Evolutionary conservation across 2,113 vertebrate species (phyloP).

Genomic region (Felis chaus): DNA sequence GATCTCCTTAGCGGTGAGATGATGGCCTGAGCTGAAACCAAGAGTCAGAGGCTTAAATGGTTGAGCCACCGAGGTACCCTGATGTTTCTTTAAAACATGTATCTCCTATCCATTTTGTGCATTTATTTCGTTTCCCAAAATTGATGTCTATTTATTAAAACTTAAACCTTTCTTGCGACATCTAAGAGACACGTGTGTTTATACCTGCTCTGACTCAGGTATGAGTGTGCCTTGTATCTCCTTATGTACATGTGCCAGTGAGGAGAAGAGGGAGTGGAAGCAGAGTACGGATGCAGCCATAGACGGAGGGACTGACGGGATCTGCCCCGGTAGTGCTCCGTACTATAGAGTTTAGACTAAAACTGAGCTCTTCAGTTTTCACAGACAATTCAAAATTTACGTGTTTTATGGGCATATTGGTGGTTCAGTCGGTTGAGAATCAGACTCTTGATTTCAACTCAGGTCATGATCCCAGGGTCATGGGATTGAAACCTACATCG

Average conservation of each 20-base stretch:
- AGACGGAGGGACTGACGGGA: background rate
- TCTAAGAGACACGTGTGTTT: background rate
- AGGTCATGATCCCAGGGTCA: background rate
- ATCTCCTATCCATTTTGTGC: background rate
- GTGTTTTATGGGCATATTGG: too few relatives aligned
- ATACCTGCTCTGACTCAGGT: too few relatives aligned
- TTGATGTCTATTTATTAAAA: background rate
- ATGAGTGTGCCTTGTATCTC: rapidly evolving
- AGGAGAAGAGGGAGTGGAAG: background rate
- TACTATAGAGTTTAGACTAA: background rate
- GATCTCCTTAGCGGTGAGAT: too few relatives aligned
- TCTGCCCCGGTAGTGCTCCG: too few relatives aligned
- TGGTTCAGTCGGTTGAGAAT: background rate
- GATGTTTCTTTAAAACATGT: background rate
- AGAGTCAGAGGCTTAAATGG: too few relatives aligned
- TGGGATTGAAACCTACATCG: too few relatives aligned
- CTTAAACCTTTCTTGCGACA: background rate
- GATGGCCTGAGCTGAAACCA: too few relatives aligned
- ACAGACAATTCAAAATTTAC: background rate
- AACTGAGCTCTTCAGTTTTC: background rate
- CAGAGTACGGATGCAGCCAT: rapidly evolving
- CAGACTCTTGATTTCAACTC: background rate
- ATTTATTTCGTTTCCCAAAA: background rate
- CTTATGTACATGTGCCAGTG: background rate
- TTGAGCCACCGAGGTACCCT: too few relatives aligned